Conservation (phyloP, 2,797 vertebrate genomes). For the Rhincodon typus region DNA sequence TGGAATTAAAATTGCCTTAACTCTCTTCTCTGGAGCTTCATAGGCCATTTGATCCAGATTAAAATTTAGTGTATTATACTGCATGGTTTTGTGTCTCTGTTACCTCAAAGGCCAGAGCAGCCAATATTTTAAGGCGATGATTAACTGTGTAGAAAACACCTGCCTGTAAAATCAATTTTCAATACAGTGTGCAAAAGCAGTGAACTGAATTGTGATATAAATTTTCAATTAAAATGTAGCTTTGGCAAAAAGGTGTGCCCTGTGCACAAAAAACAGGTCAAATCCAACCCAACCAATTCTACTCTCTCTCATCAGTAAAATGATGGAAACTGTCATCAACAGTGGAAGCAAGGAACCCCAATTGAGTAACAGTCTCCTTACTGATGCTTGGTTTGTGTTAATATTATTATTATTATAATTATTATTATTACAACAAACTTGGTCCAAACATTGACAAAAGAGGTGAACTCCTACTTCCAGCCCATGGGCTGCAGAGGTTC, state of each 20-base stretch:
- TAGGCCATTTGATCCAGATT: background rate
- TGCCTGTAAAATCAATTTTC: background rate
- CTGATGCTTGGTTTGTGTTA: too few relatives aligned
- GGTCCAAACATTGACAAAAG: too few relatives aligned
- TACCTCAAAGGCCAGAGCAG: background rate
- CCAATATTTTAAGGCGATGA: background rate
- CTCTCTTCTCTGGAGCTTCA: background rate
- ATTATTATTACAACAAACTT: too few relatives aligned
- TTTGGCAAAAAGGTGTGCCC: background rate
- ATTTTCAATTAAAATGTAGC: background rate
- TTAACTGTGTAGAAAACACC: background rate
- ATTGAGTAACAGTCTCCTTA: too few relatives aligned
- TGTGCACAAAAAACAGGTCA: too few relatives aligned
- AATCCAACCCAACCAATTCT: too few relatives aligned
- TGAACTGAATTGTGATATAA: background rate
- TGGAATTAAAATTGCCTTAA: background rate
- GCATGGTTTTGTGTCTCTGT: background rate
- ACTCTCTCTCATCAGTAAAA: too few relatives aligned
- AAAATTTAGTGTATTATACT: background rate
- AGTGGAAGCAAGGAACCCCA: too few relatives aligned
- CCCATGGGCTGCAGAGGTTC: too few relatives aligned
- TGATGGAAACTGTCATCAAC: too few relatives aligned
- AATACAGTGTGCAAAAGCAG: background rate
- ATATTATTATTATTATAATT: too few relatives aligned
- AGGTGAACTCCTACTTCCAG: too few relatives aligned